These are phyloP conservation scores for Onychostoma macrolepis DNA, from an alignment of 2,113 vertebrate genomes.

Conservation along the genomic window DNA sequence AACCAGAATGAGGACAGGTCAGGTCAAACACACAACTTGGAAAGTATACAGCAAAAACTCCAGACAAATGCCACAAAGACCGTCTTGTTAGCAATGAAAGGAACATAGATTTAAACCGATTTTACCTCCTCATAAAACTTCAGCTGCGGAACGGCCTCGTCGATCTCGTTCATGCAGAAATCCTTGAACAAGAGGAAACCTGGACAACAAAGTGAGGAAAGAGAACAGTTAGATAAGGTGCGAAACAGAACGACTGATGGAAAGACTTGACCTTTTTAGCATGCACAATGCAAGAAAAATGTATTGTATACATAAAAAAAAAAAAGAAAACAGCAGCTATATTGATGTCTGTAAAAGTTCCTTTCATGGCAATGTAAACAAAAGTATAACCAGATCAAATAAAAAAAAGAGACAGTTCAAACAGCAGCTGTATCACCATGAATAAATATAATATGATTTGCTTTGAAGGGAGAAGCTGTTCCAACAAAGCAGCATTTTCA, in stretches of 20 bases:
- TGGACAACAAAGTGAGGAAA: slow-evolving; percentile 61
- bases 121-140: slow-evolving; percentile 98
- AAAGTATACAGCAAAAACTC: not conserved
- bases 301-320: not conserved
- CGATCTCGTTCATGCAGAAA: slow-evolving; percentile 93
- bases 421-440: not conserved
- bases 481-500: not conserved
- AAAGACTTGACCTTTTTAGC: slow-evolving; percentile 1
- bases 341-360: not conserved
- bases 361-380: slow-evolving; percentile 25
- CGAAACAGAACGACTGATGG: not conserved
- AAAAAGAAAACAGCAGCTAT: not conserved
- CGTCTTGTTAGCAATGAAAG: not conserved
- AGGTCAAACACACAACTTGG: slow-evolving; percentile 8
- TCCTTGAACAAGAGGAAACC: slow-evolving; percentile 98
- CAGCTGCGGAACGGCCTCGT: slow-evolving; percentile 94
- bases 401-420: slow-evolving; percentile 25
- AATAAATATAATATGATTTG: not conserved
- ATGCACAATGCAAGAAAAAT: not conserved
- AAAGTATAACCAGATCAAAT: not conserved
- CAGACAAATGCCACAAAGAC: not conserved
- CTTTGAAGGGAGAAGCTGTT: not conserved
- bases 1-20: not conserved
- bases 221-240: slow-evolving; percentile 1
- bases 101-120: not conserved